Evolutionary conservation across 2,797 vertebrate genomes (phyloP), one percentile per base, ranked within the genome.

Genomic region (Amblyopsis hoosieri): DNA sequence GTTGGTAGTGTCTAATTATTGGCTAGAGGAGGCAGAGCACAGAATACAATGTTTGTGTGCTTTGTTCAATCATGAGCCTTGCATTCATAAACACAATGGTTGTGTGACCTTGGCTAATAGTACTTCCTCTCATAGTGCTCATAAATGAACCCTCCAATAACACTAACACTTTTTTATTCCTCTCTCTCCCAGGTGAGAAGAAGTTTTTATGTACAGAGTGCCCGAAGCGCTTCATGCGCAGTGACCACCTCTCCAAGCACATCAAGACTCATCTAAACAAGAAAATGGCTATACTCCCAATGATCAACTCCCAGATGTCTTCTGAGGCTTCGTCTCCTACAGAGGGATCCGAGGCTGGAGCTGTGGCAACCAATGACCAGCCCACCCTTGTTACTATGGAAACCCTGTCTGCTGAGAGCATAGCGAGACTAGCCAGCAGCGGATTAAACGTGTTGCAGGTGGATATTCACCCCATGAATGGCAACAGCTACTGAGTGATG

Each of bases 211-310:
- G 97, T 62, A 55, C 94, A 0, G 94, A 98, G 74, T 98, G 97
- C 79, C 95, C 96, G 68, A 99, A 99, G 64, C 95, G 97, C 83
- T 99, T 99, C 90, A 99, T 98, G 97, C 94, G 97, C 57, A 99
- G 97, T 45, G 97, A 99, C 80, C 97, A 98, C 72, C 94, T 99
- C 73, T 97, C 97, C 76, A 99, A 99, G 80, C 96, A 98, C 91
- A 92, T 97, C 90, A 98, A 98, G 87, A 99, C 97, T 69, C 97
- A 99, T 87, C 82, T 88, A 74, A 98, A 97, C 90, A 99, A 98
- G 91, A 99, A 98, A 64, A 87, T 78, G 17, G 75, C 72, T 0
- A 11, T 83, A 0, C 60, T 78, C 12, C 69, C 48, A 14, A 59
- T 31, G 2, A 19, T 33, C 52, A 49, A 45, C 71, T 54, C 61